A percentile compares a stretch with the other conserved stretches of the same genome.
These are phyloP conservation scores for Parascotia fuliginaria DNA, from an alignment of 2,888 invertebrate species.

Conservation along the genomic window DNA sequence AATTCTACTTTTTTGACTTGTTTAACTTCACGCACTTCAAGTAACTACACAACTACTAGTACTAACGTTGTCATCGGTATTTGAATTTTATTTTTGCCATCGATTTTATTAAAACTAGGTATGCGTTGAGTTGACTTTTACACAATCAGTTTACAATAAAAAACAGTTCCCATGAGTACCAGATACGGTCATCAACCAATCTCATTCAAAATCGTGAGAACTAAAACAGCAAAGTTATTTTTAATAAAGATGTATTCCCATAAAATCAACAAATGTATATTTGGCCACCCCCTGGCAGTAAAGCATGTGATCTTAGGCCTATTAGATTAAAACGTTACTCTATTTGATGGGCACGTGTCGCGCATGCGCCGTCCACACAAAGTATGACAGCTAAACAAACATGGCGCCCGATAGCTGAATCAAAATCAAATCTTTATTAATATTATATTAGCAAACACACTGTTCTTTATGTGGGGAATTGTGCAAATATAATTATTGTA, in stretches of 20 bases:
- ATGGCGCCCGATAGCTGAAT: slow-evolving; percentile 76
- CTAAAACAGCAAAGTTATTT: slow-evolving; percentile 47
- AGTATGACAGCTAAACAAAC: slow-evolving; percentile 80
- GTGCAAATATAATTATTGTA: slow-evolving; percentile 80
- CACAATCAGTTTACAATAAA: background rate
- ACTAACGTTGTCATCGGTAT: too few relatives aligned
- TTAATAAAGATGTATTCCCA: slow-evolving; percentile 57
- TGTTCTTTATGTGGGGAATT: slow-evolving; percentile 63
- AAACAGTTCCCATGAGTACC: background rate
- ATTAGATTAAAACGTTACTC: slow-evolving; percentile 73
- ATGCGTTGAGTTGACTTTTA: too few relatives aligned
- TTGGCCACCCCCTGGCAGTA: slow-evolving; percentile 55
- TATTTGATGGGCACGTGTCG: slow-evolving; percentile 64
- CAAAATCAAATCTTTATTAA: slow-evolving; percentile 75
- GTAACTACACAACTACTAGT: too few relatives aligned
- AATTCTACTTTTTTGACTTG: too few relatives aligned
- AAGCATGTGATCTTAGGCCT: slow-evolving; percentile 54
- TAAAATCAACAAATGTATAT: slow-evolving; percentile 47
- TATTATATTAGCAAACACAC: slow-evolving; percentile 75
- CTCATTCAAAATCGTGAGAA: slow-evolving; percentile 44
- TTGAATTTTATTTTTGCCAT: too few relatives aligned
- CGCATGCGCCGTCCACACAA: slow-evolving; percentile 61
- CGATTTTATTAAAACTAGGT: too few relatives aligned
- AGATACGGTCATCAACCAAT: background rate
- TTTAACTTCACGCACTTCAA: too few relatives aligned